These are phyloP conservation scores for Steinernema khuongi DNA, from an alignment of 1,140 invertebrate genomes.

Conservation along the genomic window DNA sequence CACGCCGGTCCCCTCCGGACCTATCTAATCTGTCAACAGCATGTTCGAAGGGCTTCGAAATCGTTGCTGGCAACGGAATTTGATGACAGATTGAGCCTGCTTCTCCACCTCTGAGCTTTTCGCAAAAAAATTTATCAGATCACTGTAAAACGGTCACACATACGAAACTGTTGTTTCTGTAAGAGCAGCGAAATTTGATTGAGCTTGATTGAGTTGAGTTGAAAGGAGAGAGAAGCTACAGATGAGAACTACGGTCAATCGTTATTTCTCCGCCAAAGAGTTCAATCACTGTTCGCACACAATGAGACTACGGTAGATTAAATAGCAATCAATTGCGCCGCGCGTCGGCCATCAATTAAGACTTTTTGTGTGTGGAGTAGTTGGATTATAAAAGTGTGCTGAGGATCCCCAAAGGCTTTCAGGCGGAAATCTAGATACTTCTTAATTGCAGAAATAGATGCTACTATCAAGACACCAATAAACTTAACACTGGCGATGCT, in stretches of 20 bases:
- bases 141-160: too few relatives aligned
- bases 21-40: constrained; percentile 8
- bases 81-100: background rate
- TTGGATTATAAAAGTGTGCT: background rate
- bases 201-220: too few relatives aligned
- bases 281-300: background rate
- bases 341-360: background rate
- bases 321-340: constrained; percentile 3
- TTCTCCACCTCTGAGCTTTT: background rate
- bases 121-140: background rate
- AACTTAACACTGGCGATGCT: too few relatives aligned
- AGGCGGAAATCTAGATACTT: too few relatives aligned
- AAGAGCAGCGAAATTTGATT: too few relatives aligned
- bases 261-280: too few relatives aligned
- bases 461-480: too few relatives aligned
- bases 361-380: constrained; percentile 1
- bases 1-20: background rate
- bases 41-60: background rate
- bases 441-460: too few relatives aligned
- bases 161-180: too few relatives aligned
- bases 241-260: too few relatives aligned
- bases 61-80: background rate
- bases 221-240: too few relatives aligned
- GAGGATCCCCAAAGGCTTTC: background rate
- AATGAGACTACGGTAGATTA: constrained; percentile 5